Conservation (phyloP, 1,140 invertebrate species). For the Ostrea edulis region DNA sequence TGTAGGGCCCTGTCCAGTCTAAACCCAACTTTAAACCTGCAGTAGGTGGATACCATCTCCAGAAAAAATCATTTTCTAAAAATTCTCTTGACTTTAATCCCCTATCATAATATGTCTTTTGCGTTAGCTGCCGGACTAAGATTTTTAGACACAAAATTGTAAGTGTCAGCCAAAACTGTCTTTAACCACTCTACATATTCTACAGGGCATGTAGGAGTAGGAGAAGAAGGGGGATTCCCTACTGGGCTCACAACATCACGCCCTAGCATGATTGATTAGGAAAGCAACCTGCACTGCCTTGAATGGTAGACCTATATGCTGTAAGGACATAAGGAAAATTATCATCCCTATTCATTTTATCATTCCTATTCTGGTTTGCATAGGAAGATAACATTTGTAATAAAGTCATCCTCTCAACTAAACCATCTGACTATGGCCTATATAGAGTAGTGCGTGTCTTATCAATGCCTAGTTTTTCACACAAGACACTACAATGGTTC, state of each 20-base stretch:
- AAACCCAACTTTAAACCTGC: slow-evolving; percentile 24
- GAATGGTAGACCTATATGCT: slow-evolving; percentile 38
- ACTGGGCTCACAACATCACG: slow-evolving; percentile 50
- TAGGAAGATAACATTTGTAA: slow-evolving; percentile 62
- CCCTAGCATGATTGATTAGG: slow-evolving; percentile 59
- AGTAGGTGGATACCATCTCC: slow-evolving; percentile 32
- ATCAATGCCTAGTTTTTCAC: slow-evolving; percentile 41
- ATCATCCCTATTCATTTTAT: slow-evolving; percentile 60
- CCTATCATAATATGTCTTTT: slow-evolving; percentile 30
- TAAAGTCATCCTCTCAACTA: slow-evolving; percentile 67
- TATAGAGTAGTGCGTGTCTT: slow-evolving; percentile 52
- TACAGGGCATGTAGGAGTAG: background rate
- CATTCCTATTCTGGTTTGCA: slow-evolving; percentile 7
- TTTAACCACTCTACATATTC: slow-evolving; percentile 40
- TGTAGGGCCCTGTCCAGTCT: slow-evolving; percentile 48
- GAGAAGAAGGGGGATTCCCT: slow-evolving; percentile 10
- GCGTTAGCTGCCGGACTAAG: background rate
- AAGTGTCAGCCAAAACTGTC: background rate
- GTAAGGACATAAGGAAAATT: slow-evolving; percentile 48
- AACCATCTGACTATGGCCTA: slow-evolving; percentile 55
- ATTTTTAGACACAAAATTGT: slow-evolving; percentile 2
- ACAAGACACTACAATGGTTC: slow-evolving; percentile 46
- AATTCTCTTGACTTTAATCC: background rate
- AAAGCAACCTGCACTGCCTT: slow-evolving; percentile 44
- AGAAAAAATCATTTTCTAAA: background rate